Base-by-base conservation (phyloP, 1,140 invertebrate species). In the Chelonus insularis region DNA sequence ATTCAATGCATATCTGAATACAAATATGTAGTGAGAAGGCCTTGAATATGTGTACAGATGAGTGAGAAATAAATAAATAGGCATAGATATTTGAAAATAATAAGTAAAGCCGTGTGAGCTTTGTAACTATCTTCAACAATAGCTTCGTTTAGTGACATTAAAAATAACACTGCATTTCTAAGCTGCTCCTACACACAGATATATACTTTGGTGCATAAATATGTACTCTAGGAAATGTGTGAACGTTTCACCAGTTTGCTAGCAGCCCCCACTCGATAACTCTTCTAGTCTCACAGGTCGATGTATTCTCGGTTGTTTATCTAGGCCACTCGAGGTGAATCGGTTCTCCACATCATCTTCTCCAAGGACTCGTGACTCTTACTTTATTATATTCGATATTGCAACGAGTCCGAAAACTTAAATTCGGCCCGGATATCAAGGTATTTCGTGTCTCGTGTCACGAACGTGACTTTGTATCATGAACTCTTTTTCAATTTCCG, bases 231-330 rank as follows among this genome's bases (percentile, higher is more conserved):
- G 18, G 14, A 43, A 12, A 39, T 9, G 14, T 43, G 41, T 43
- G 14, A 43, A 43, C 41, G 12, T 16, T 8, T 43, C 4, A 8
- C 50, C 51, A 58, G 43, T 55, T 29, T 56, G 36, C 25, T 23
- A 37, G 14, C 20, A 8, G 32, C 9, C 4, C 7, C 14, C 12
- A 54, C 41, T 43, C 29, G 36, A 16, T 23, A 39, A 23, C 36
- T 29, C 48, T 51, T 47, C 23, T 29, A 14, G 29, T 56, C 60
- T 72, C 67, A 66, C 68, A 70, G 76, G 77, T 79, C 78, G 74
- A 78, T 81, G 78, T 81, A 82, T 82, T 82, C 79, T 81, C 74
- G 77, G 77, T 80, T 81, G 78, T 82, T 81, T 81, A 81, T 82
- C 80, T 80, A 80, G 80, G 80, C 75, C 79, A 79, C 68, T 69